Percentiles rank a stretch among this genome's conserved stretches.
These are phyloP conservation scores for Nectonema munidae DNA, from an alignment of 2,888 invertebrate species.

Conservation along the genomic window DNA sequence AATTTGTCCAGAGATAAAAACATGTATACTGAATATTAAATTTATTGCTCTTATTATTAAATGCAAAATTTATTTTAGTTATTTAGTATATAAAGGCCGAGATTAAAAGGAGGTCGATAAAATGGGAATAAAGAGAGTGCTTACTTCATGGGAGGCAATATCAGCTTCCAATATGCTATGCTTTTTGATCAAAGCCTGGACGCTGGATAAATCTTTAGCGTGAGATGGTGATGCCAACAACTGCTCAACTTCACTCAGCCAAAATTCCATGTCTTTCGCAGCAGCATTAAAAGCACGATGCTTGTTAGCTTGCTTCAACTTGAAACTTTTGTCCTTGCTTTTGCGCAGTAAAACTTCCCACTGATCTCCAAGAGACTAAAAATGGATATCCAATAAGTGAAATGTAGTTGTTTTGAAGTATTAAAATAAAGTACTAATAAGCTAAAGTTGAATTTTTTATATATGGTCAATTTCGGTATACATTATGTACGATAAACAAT, in stretches of 20 bases:
- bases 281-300: conserved; percentile 96
- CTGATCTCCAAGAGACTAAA: conserved; percentile 74
- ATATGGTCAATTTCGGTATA: too few species aligned
- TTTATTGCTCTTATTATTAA: too few species aligned
- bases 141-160: conserved; percentile 80
- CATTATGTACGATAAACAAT: too few species aligned
- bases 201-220: conserved; percentile 82
- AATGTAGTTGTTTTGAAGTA: background rate
- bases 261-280: conserved; percentile 95
- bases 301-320: conserved; percentile 90
- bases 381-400: conserved; percentile 24
- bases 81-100: too few species aligned
- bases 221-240: conserved; percentile 22
- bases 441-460: too few species aligned
- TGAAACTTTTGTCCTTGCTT: conserved; percentile 82
- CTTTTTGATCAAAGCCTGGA: conserved; percentile 83
- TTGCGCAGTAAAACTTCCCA: conserved; percentile 94
- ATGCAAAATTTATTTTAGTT: too few species aligned
- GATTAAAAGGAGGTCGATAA: too few species aligned
- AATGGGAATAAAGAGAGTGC: too few species aligned
- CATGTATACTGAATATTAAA: too few species aligned
- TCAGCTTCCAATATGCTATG: conserved; percentile 93
- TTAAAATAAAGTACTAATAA: too few species aligned
- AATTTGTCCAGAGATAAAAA: too few species aligned
- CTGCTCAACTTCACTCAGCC: conserved; percentile 66